A percentile compares a stretch with the other conserved stretches of the same genome.
These are phyloP conservation scores for Pelagia noctiluca DNA, from an alignment of 30 jellyfish, hydroid and myxozoan species.

Conservation along the genomic window DNA sequence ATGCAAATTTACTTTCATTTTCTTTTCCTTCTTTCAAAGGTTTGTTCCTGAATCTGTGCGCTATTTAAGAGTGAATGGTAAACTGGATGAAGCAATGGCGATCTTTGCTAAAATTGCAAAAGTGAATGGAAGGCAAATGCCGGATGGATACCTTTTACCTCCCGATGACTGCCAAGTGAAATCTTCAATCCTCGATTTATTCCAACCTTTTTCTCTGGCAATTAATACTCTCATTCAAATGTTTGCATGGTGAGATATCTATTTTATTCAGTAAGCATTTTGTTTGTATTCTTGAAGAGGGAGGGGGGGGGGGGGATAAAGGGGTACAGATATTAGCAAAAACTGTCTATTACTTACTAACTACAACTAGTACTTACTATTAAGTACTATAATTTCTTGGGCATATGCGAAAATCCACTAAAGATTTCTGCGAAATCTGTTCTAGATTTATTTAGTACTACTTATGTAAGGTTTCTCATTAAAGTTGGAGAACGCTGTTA, in stretches of 20 bases:
- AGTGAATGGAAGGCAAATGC: constrained; percentile 50
- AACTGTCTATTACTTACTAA: too few species aligned
- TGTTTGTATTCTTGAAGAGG: too few species aligned
- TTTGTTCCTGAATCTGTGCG: constrained; percentile 86
- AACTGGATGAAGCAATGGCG: constrained; percentile 69
- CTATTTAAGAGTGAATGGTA: constrained; percentile 80
- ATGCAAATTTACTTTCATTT: background rate
- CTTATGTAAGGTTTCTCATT: too few species aligned
- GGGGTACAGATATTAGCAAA: too few species aligned
- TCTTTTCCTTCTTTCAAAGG: too few species aligned
- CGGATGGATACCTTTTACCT: constrained; percentile 37
- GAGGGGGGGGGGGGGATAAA: too few species aligned
- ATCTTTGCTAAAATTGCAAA: constrained; percentile 60
- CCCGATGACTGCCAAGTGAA: background rate
- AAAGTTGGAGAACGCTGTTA: too few species aligned
- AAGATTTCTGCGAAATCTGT: too few species aligned
- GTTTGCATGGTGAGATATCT: constrained; percentile 64
- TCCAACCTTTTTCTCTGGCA: constrained; percentile 43
- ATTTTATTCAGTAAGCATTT: background rate
- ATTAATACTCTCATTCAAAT: constrained; percentile 53
- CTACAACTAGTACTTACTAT: too few species aligned
- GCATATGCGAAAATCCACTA: too few species aligned
- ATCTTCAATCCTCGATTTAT: constrained; percentile 51
- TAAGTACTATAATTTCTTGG: too few species aligned
- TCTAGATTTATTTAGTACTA: too few species aligned